phyloP scores from a whole-genome alignment of 1,140 invertebrate genomes.

The Luehdorfia chinensis region DNA sequence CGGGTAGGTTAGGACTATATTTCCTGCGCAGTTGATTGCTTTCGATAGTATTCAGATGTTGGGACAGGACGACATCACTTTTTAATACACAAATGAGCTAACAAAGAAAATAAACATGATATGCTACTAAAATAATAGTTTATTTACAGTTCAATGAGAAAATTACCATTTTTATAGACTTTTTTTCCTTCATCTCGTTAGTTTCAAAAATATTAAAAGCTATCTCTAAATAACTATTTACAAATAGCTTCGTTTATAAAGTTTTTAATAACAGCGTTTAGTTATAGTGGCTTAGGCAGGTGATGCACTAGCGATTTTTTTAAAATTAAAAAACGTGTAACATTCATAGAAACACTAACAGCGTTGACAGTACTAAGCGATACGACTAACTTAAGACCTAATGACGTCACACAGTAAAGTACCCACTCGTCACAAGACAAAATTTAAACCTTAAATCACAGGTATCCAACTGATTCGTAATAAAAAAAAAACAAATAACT shows the following conservation, averaged over 20 bases:
- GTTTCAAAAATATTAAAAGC: constrained; percentile 56
- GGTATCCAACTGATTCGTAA: constrained; percentile 52
- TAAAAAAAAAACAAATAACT: constrained; percentile 65
- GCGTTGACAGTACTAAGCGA: constrained; percentile 30
- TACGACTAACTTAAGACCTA: constrained; percentile 40
- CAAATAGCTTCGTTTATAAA: constrained; percentile 67
- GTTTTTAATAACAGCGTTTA: constrained; percentile 15
- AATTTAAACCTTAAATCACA: constrained; percentile 65
- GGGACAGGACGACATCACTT: too few relatives aligned
- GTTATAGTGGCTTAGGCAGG: constrained; percentile 5
- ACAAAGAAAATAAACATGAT: too few relatives aligned
- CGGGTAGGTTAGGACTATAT: too few relatives aligned
- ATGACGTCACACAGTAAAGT: constrained; percentile 35
- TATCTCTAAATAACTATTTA: constrained; percentile 69
- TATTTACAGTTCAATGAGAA: constrained; percentile 69
- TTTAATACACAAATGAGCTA: too few relatives aligned
- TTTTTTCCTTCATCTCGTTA: constrained; percentile 28
- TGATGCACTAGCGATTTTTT: constrained; percentile 41
- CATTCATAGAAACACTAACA: constrained; percentile 29
- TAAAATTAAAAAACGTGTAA: constrained; percentile 29
- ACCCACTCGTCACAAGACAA: constrained; percentile 54
- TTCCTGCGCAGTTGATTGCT: too few relatives aligned
- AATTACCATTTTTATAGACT: constrained; percentile 68
- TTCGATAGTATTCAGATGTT: too few relatives aligned
- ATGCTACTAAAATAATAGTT: constrained; percentile 67